These are phyloP conservation scores for Trogon surrucura DNA, from an alignment of 2,113 vertebrate species.

Conservation along the genomic window DNA sequence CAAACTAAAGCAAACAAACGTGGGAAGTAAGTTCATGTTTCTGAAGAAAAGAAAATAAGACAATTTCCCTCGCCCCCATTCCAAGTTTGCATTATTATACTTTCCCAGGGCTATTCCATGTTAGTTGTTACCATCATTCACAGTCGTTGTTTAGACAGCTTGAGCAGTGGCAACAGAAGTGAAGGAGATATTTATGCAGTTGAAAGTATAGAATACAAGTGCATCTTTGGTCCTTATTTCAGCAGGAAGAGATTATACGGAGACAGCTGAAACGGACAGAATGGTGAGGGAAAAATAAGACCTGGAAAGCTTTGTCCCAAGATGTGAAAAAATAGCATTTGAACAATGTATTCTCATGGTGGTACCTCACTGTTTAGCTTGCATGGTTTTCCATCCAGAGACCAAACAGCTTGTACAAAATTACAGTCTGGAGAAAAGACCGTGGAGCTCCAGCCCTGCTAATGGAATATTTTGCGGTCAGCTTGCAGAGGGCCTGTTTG, in stretches of 20 bases:
- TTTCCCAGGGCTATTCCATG: constrained; percentile 88
- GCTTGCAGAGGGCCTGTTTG: not conserved
- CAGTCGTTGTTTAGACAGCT: constrained; percentile 90
- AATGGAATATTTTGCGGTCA: not conserved
- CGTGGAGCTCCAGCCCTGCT: not conserved
- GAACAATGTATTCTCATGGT: not conserved
- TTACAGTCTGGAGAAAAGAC: not conserved
- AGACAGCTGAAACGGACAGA: not conserved
- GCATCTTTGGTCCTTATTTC: constrained; percentile 58
- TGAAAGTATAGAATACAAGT: constrained; percentile 45
- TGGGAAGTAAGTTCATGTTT: constrained; percentile 83
- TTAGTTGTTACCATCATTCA: constrained; percentile 78
- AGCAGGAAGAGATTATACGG: not conserved
- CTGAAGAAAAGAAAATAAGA: constrained; percentile 82
- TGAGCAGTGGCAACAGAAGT: constrained; percentile 71
- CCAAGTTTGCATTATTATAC: constrained; percentile 76
- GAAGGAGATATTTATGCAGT: constrained; percentile 79
- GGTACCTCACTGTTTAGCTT: not conserved
- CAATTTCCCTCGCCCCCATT: constrained; percentile 76
- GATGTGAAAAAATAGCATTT: not conserved
- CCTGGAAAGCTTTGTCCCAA: not conserved
- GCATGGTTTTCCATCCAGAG: not conserved
- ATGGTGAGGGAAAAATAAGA: not conserved
- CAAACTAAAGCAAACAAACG: constrained; percentile 81
- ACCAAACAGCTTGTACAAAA: not conserved